Evolutionary conservation across 2,888 invertebrate species (phyloP), one percentile per base, ranked within the genome.

Genomic region (Punctoribates punctum): DNA sequence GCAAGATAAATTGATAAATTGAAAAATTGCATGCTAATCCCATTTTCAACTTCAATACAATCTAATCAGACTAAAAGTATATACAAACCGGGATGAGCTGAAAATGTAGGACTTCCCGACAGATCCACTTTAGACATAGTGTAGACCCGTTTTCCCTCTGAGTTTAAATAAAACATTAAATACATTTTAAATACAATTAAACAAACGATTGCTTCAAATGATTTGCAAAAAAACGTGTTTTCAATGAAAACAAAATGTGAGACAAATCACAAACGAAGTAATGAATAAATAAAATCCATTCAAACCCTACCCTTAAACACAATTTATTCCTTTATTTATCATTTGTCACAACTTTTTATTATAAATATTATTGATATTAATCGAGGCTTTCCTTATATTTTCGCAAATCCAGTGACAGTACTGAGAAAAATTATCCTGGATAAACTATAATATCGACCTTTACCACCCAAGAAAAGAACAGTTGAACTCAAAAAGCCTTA

Each of bases 61-160:
- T n/a, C n/a, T n/a, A n/a, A n/a, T n/a, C n/a, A n/a, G 8, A 8
- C 23, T 57, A 8, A 17, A n/a, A 65, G 8, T 34, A 34, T 20
- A 62, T 34, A 51, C 79, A 82, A 83, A 90, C 89, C 90, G 82
- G 93, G 96, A 87, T 96, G 96, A 5, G 96, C 95, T 0, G 94
- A 93, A 75, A 90, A 82, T 0, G 95, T 95, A 0, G 93, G 93
- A 76, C 88, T 89, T 51, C 93, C 93, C 81, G 85, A 83, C 0
- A 91, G 91, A 82, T 91, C 91, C 57, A 88, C 86, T 84, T 91
- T 91, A 87, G 92, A 89, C 75, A 95, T 84, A 6, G 95, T 95
- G 83, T 95, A 95, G 42, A 93, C 89, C 73, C 94, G 88, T 15
- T 91, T 89, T 0, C 92, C 92, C 11, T 54, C 65, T 13, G 20